phyloP scores from a whole-genome alignment of 2,797 vertebrate species.

The Morus bassanus region DNA sequence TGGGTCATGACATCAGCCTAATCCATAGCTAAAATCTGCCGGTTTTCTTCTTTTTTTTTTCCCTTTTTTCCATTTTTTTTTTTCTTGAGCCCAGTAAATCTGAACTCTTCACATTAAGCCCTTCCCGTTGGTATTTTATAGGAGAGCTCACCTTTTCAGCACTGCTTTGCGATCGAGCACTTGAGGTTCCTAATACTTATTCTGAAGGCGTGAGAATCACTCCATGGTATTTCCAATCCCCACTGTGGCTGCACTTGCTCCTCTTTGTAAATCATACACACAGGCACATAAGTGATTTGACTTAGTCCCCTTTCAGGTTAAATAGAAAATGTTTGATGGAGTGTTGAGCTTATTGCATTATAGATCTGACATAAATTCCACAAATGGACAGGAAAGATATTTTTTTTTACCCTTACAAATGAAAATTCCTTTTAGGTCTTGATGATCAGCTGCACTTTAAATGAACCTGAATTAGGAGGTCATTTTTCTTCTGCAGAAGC shows the following conservation, averaged over 20 bases:
- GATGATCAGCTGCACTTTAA: conserved; percentile 67
- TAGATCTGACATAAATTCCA: conserved; percentile 63
- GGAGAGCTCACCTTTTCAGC: neutral
- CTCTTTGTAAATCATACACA: conserved; percentile 33
- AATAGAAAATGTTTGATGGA: conserved; percentile 66
- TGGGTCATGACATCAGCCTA: neutral
- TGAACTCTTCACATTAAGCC: neutral
- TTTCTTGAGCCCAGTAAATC: neutral
- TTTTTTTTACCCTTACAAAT: neutral
- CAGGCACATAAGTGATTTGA: conserved; percentile 30
- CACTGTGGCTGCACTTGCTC: neutral
- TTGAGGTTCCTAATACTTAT: neutral
- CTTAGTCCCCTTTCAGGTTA: conserved; percentile 56
- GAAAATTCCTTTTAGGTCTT: conserved; percentile 57
- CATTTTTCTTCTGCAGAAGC: conserved; percentile 36
- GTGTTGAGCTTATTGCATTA: conserved; percentile 39
- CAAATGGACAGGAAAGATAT: neutral
- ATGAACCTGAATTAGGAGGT: conserved; percentile 52
- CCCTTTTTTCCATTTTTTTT: no score
- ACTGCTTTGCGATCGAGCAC: neutral
- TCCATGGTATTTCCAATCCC: neutral
- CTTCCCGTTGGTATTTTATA: neutral
- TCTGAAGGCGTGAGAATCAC: neutral
- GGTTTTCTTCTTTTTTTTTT: neutral
- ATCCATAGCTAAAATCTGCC: neutral